These are phyloP conservation scores for Neomicropteryx cornuta DNA, from an alignment of 1,140 invertebrate species.

Conservation along the genomic window DNA sequence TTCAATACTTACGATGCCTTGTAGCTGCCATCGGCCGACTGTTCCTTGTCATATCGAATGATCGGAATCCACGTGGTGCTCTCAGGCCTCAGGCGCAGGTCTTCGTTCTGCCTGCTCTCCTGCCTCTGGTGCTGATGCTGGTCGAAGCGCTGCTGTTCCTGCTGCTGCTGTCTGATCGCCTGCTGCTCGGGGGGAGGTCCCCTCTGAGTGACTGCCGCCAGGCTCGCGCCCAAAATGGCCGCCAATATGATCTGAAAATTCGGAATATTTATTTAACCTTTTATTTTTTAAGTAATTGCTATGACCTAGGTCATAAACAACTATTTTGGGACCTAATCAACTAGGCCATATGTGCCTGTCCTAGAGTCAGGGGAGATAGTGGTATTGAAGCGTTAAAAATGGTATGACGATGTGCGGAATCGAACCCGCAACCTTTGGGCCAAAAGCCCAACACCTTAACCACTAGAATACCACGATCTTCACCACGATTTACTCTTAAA, in stretches of 20 bases:
- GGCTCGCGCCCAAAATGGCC: constrained; percentile 22
- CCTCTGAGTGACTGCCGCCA: constrained; percentile 28
- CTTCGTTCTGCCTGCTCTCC: constrained; percentile 17
- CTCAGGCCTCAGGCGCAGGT: constrained; percentile 20
- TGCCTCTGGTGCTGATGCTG: constrained; percentile 15
- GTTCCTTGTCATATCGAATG: constrained; percentile 67
- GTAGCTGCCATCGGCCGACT: constrained; percentile 67
- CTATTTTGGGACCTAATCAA: too few species aligned
- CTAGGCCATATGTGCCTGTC: too few species aligned
- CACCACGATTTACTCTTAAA: too few species aligned
- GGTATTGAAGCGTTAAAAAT: too few species aligned
- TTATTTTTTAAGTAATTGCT: too few species aligned
- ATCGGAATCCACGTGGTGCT: constrained; percentile 66
- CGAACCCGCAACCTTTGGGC: too few species aligned
- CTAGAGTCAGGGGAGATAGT: too few species aligned
- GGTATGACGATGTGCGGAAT: too few species aligned
- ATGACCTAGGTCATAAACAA: too few species aligned
- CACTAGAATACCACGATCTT: too few species aligned
- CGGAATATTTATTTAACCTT: too few species aligned
- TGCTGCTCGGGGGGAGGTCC: constrained; percentile 25
- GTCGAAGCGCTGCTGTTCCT: constrained; percentile 24
- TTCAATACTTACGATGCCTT: constrained; percentile 56
- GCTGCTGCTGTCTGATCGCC: constrained; percentile 21
- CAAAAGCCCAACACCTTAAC: too few species aligned
- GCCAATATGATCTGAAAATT: constrained; percentile 27